A percentile compares a stretch with the other conserved stretches of the same genome.
These are phyloP conservation scores for Rhimphoctona megacephalus DNA, from an alignment of 2,888 invertebrate species.

Conservation along the genomic window DNA sequence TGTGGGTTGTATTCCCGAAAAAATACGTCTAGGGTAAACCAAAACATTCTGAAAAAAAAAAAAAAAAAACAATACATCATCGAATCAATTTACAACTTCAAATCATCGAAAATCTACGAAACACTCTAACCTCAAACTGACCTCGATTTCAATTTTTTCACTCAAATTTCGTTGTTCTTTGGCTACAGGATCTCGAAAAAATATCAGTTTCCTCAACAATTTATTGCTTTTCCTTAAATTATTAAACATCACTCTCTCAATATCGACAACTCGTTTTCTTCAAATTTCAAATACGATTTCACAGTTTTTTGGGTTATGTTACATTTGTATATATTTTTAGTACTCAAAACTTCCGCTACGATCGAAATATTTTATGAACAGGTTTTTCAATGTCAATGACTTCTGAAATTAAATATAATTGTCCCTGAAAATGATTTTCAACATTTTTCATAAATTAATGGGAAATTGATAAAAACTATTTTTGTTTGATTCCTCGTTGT, in stretches of 20 bases:
- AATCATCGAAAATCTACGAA: slow-evolving; percentile 1
- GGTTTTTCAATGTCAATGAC: not conserved
- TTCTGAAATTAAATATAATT: not conserved
- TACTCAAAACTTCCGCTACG: slow-evolving; percentile 25
- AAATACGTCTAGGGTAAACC: slow-evolving; percentile 88
- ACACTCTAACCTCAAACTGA: slow-evolving; percentile 27
- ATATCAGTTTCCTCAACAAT: slow-evolving; percentile 18
- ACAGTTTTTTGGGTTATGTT: slow-evolving; percentile 39
- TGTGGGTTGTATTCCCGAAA: slow-evolving; percentile 98
- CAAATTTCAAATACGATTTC: slow-evolving; percentile 5
- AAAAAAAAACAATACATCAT: not conserved
- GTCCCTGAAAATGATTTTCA: not conserved
- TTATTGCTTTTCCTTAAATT: slow-evolving; percentile 36
- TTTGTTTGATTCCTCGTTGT: not conserved
- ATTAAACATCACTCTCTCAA: slow-evolving; percentile 38
- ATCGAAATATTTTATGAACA: not conserved
- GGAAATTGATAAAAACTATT: not conserved
- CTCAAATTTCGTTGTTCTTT: slow-evolving; percentile 21
- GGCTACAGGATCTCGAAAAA: slow-evolving; percentile 6
- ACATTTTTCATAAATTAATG: not conserved
- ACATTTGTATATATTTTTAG: slow-evolving; percentile 5
- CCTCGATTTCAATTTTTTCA: slow-evolving; percentile 12
- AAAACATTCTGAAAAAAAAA: slow-evolving; percentile 44
- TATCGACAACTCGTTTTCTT: not conserved
- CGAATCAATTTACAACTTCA: not conserved